Percentiles rank a stretch among this genome's conserved stretches.
phyloP scores from a whole-genome alignment of 2,888 invertebrate species.

The Scelioninae gen. 1 region DNA sequence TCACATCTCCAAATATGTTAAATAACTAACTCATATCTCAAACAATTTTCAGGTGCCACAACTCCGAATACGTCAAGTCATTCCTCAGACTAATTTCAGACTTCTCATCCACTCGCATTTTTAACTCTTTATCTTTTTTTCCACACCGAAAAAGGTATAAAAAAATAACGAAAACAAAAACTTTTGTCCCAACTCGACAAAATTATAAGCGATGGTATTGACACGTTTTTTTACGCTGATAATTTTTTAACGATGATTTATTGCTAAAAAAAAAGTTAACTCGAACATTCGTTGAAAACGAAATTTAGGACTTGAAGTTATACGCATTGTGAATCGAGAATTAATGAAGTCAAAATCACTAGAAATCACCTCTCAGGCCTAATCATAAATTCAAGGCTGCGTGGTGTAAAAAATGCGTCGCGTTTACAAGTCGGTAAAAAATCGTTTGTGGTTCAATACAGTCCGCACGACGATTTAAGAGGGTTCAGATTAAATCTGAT shows the following conservation, averaged over 20 bases:
- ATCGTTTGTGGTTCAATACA: constrained; percentile 15
- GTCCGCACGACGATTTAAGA: constrained; percentile 8
- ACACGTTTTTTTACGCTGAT: not conserved
- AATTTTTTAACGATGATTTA: constrained; percentile 12
- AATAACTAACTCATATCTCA: too few species aligned
- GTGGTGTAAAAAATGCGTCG: constrained; percentile 8
- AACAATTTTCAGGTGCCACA: not conserved
- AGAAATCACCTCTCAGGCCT: constrained; percentile 22
- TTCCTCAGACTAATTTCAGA: not conserved
- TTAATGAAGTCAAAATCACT: constrained; percentile 36
- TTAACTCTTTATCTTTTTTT: constrained; percentile 3
- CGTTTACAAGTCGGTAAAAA: constrained; percentile 4
- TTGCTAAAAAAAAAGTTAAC: not conserved
- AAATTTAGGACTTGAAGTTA: not conserved
- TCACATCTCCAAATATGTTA: too few species aligned
- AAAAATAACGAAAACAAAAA: not conserved
- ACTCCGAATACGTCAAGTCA: not conserved
- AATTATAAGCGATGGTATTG: not conserved
- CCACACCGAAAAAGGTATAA: too few species aligned
- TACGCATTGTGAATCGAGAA: constrained; percentile 23
- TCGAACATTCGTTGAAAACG: not conserved
- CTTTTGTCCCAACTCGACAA: not conserved
- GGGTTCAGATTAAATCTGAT: constrained; percentile 3
- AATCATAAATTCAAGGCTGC: constrained; percentile 33
- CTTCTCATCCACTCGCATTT: not conserved